Percentiles rank a stretch among this genome's conserved stretches.
These are phyloP conservation scores for Muricea muricata DNA, from an alignment of 92 coral and sea anemone species.

Conservation along the genomic window DNA sequence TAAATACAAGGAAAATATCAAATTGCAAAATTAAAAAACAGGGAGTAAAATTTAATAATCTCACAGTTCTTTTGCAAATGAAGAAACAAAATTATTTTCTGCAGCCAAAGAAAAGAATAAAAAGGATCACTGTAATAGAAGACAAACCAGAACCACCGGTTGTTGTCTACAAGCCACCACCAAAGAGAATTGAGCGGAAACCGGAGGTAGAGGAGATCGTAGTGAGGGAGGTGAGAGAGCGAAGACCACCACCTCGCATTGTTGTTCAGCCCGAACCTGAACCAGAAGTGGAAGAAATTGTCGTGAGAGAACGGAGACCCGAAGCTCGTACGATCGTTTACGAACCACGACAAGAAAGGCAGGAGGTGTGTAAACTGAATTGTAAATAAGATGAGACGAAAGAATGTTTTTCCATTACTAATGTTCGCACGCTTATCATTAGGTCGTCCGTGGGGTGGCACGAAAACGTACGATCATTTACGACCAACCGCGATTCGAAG, in stretches of 20 bases:
- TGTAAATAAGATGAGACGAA: too few relatives aligned
- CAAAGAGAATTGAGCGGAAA: slow-evolving; percentile 7
- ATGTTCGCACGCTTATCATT: not conserved
- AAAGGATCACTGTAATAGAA: slow-evolving; percentile 16
- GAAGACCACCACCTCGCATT: not conserved
- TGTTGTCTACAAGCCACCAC: not conserved
- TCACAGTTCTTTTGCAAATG: too few relatives aligned
- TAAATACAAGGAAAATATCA: too few relatives aligned
- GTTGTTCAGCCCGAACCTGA: not conserved
- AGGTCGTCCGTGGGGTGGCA: not conserved
- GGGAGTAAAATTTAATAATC: too few relatives aligned
- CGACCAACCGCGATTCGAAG: not conserved
- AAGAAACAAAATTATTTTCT: too few relatives aligned
- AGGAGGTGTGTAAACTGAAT: not conserved
- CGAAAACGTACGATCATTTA: slow-evolving; percentile 1
- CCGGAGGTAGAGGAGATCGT: not conserved
- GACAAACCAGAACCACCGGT: slow-evolving; percentile 6
- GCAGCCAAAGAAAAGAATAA: slow-evolving; percentile 17
- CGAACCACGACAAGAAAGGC: slow-evolving; percentile 13
- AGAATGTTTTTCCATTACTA: too few relatives aligned
- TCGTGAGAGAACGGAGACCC: slow-evolving; percentile 7
- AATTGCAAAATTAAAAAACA: too few relatives aligned
- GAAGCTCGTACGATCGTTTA: slow-evolving; percentile 18
- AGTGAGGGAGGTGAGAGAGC: not conserved
- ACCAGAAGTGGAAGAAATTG: slow-evolving; percentile 6